Evolutionary conservation across 2,797 vertebrate genomes (phyloP).

Genomic region (Siniperca obscura): DNA sequence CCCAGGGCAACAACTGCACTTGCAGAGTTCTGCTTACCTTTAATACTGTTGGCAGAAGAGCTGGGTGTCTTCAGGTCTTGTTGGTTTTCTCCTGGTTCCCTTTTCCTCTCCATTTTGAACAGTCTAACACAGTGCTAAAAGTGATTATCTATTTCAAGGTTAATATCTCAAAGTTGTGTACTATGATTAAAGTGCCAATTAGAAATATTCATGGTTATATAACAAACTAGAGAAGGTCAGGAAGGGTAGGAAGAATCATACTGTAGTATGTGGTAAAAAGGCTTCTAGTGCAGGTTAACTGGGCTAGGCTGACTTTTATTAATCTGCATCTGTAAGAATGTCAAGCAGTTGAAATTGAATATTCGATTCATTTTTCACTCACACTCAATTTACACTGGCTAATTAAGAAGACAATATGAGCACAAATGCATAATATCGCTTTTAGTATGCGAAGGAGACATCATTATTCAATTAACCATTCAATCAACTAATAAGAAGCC

Average conservation of each 20-base stretch:
- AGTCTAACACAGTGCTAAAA: neutral
- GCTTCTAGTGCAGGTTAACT: neutral
- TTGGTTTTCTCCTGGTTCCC: conserved; percentile 3
- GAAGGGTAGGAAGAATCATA: no score
- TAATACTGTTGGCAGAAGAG: conserved; percentile 11
- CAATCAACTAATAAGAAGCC: neutral
- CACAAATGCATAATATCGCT: neutral
- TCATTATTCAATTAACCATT: neutral
- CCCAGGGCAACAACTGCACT: conserved; percentile 3
- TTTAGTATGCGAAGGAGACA: neutral
- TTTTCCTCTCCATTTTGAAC: neutral
- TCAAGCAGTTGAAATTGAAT: neutral
- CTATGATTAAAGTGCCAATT: neutral
- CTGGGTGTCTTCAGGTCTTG: conserved; percentile 4
- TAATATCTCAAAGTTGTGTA: neutral
- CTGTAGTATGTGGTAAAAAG: neutral
- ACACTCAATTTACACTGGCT: neutral
- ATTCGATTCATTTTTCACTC: neutral
- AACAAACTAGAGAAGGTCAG: neutral
- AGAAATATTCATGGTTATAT: neutral
- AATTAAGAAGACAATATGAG: neutral
- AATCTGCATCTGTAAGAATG: neutral
- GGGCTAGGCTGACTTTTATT: neutral
- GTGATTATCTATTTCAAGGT: neutral
- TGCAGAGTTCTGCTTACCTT: neutral